Evolutionary conservation across 2,113 vertebrate genomes (phyloP), one percentile per base, ranked within the genome.

Genomic region (Myxocyprinus asiaticus): DNA sequence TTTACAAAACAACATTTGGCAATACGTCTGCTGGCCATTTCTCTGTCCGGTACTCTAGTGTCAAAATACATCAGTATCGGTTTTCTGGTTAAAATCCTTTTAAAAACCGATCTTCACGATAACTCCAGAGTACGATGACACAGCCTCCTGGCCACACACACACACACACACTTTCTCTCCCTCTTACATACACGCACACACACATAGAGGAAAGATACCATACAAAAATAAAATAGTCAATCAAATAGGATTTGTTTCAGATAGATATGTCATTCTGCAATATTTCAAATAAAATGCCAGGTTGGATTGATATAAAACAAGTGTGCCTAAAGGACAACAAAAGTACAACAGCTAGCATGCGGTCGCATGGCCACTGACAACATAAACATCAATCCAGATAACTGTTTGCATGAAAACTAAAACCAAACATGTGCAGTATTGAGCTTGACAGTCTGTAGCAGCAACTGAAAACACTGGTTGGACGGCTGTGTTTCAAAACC

Each of bases 61-160:
- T 91, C 92, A 91, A 87, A 90, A 90, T 88, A 92, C 93, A 96
- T 98, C 97, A 92, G 96, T 96, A 93, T 87, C 94, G 91, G 93
- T 94, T 94, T 93, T 96, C 92, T 97, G 96, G 96, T 90, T 85
- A 83, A 85, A 87, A 87, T 92, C 89, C 96, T 92, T 96, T 98
- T 96, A 95, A 94, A 96, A 96, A 93, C 94, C 92, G 95, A 92
- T 95, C 96, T 92, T 98, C 96, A 98, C 94, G 92, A 90, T 85
- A 93, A 95, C 90, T 93, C 94, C 89, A 83, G 94, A 94, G 90
- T 71, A 84, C 82, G 80, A 83, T 73, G 82, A 81, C 84, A 89
- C 47, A 81, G 86, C 78, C 62, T 55, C 17, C 76, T 75, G 61
- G 59, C 76, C 78, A 43, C 55, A 58, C 80, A 45, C 65, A 80